These are phyloP conservation scores for Speoplatyrhinus poulsoni DNA, from an alignment of 2,113 vertebrate genomes.

Conservation along the genomic window DNA sequence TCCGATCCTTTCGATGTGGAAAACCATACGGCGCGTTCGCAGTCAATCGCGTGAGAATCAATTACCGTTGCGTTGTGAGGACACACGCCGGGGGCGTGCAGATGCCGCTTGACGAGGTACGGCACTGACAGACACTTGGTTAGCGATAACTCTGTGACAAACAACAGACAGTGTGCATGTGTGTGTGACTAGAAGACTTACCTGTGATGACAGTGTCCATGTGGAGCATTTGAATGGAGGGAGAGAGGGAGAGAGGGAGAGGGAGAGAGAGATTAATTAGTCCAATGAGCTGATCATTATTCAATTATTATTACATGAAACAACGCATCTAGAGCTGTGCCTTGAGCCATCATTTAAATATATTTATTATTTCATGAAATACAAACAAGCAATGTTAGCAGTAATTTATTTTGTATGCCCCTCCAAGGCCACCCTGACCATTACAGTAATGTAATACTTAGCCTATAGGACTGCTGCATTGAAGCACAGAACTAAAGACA, in stretches of 20 bases:
- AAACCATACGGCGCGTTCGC: constrained; percentile 14
- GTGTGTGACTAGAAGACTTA: constrained; percentile 43
- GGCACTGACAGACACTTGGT: constrained; percentile 21
- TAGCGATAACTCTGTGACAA: constrained; percentile 9
- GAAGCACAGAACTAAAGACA: too few relatives aligned
- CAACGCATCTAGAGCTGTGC: too few relatives aligned
- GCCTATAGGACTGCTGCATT: too few relatives aligned
- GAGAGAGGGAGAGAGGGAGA: not conserved
- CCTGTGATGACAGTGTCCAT: constrained; percentile 53
- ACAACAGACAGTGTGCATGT: not conserved
- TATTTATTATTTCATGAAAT: too few relatives aligned
- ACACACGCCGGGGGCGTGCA: constrained; percentile 1
- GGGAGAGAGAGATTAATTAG: constrained; percentile 27
- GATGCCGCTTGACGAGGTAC: constrained; percentile 27
- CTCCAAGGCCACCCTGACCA: too few relatives aligned
- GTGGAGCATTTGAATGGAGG: constrained; percentile 8
- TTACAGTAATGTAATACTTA: too few relatives aligned
- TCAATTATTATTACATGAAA: too few relatives aligned
- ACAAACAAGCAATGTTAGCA: too few relatives aligned
- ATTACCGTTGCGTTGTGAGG: constrained; percentile 17
- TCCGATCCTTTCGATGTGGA: constrained; percentile 3
- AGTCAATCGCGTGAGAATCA: constrained; percentile 14
- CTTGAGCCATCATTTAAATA: too few relatives aligned
- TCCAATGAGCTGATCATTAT: constrained; percentile 18
- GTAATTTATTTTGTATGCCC: too few relatives aligned